A percentile compares a stretch with the other conserved stretches of the same genome.
Conservation (phyloP, 2,888 invertebrate species). For the Pheosia tremula region DNA sequence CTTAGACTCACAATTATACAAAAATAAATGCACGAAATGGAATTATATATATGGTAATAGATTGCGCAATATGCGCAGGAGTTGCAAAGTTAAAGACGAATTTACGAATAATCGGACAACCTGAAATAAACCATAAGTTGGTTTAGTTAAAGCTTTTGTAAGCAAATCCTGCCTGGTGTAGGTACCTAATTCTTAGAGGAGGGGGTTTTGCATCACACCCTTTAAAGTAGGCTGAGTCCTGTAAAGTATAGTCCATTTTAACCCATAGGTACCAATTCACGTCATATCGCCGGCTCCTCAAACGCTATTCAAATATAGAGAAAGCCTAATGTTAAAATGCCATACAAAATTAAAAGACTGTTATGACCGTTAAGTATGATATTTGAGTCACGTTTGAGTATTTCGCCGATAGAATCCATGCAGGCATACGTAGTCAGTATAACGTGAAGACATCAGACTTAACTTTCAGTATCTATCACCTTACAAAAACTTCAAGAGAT, state of each 20-base stretch:
- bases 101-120: background rate
- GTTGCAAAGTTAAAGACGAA: slow-evolving; percentile 9
- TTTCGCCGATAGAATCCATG: slow-evolving; percentile 9
- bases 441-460: slow-evolving; percentile 34
- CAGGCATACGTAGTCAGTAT: slow-evolving; percentile 34
- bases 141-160: too few relatives aligned
- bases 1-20: slow-evolving; percentile 65
- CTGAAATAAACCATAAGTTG: too few relatives aligned
- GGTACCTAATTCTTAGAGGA: too few relatives aligned
- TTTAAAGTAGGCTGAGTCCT: background rate
- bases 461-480: slow-evolving; percentile 35
- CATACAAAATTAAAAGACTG: too few relatives aligned
- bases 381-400: too few relatives aligned
- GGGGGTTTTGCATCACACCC: background rate
- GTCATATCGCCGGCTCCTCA: slow-evolving; percentile 11
- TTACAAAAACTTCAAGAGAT: slow-evolving; percentile 41
- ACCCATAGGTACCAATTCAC: slow-evolving; percentile 21
- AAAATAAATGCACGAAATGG: slow-evolving; percentile 44
- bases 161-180: too few relatives aligned
- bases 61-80: slow-evolving; percentile 13
- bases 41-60: slow-evolving; percentile 14
- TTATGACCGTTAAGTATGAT: too few relatives aligned
- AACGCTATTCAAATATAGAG: too few relatives aligned
- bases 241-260: slow-evolving; percentile 16
- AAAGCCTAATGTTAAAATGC: too few relatives aligned